Evolutionary conservation across 1,140 invertebrate genomes (phyloP).

Genomic region (Micrasema minimum): DNA sequence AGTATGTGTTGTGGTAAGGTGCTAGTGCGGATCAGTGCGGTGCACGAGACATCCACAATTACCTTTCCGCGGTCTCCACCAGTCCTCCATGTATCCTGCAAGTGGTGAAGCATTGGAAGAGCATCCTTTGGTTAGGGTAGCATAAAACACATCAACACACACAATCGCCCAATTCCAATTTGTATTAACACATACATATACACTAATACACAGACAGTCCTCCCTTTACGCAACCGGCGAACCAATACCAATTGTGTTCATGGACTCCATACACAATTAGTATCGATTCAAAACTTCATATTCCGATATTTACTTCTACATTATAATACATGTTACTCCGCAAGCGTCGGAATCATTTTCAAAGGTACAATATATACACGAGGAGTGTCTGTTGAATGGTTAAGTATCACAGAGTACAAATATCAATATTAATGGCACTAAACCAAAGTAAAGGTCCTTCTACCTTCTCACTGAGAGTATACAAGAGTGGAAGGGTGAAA

Average conservation of each 20-base stretch:
- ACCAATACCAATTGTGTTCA: conserved; percentile 20
- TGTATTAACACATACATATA: conserved; percentile 39
- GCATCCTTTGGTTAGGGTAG: conserved; percentile 80
- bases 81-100: conserved; percentile 96
- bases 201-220: conserved; percentile 15
- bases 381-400: conserved; percentile 13
- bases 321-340: too few species aligned
- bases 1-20: too few species aligned
- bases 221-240: not conserved
- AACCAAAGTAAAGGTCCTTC: too few species aligned
- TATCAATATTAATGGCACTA: too few species aligned
- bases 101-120: conserved; percentile 91
- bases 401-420: conserved; percentile 4
- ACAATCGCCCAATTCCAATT: conserved; percentile 51
- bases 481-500: too few species aligned
- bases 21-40: conserved; percentile 8
- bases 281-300: conserved; percentile 11
- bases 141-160: conserved; percentile 63
- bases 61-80: conserved; percentile 96
- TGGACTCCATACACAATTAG: not conserved
- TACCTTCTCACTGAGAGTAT: too few species aligned
- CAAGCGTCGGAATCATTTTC: not conserved
- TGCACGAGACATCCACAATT: conserved; percentile 58
- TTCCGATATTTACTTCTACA: too few species aligned
- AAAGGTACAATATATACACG: conserved; percentile 3